phyloP scores from a whole-genome alignment of 2,113 vertebrate species.

The Chrysochloris asiatica region DNA sequence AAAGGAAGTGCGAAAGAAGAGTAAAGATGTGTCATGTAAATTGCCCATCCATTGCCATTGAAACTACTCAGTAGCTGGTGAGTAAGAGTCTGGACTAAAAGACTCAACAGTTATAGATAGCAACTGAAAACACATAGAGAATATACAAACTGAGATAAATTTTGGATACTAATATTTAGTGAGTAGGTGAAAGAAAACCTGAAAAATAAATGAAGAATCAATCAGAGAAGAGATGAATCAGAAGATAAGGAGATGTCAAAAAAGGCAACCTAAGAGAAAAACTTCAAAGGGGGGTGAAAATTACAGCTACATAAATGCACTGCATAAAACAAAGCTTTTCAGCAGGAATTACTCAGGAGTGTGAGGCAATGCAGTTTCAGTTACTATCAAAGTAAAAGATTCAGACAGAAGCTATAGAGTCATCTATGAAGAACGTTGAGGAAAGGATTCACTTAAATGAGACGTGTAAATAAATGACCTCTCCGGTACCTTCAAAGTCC shows the following conservation, averaged over 20 bases:
- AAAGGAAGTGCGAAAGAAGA: neutral
- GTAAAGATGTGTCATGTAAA: neutral
- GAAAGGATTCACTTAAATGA: neutral
- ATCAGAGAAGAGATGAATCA: neutral
- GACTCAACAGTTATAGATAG: neutral
- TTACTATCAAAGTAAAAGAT: slow-evolving; percentile 8
- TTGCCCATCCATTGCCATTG: neutral
- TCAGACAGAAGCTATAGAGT: neutral
- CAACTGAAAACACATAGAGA: neutral
- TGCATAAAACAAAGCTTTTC: slow-evolving; percentile 13
- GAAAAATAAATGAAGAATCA: neutral
- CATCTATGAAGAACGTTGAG: neutral
- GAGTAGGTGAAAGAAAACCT: neutral
- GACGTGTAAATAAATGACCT: neutral
- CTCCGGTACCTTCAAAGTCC: neutral
- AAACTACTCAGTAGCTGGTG: neutral
- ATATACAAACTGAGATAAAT: neutral
- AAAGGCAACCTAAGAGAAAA: neutral
- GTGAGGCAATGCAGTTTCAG: slow-evolving; percentile 4
- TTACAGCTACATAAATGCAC: neutral
- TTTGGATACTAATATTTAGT: neutral
- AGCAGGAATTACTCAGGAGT: slow-evolving; percentile 32
- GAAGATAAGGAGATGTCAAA: neutral
- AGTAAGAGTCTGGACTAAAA: neutral
- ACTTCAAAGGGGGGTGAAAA: neutral